These are phyloP conservation scores for Macrochelys suwanniensis DNA, from an alignment of 2,797 vertebrate genomes.

Conservation along the genomic window DNA sequence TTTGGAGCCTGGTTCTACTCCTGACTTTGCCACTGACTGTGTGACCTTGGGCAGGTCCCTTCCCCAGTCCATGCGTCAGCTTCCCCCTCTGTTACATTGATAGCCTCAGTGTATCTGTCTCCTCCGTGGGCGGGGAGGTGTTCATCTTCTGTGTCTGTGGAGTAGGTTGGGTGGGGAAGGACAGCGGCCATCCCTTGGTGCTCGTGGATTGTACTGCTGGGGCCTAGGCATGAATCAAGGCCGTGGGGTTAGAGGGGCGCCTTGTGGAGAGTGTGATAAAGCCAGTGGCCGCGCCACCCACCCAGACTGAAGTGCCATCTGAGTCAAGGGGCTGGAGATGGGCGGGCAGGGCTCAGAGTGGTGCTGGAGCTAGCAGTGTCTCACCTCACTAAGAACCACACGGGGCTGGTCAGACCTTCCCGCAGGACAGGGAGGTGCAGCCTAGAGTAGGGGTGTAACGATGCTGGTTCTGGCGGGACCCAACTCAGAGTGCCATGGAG, in stretches of 20 bases:
- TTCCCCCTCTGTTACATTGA: not conserved
- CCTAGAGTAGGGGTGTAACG: too few relatives aligned
- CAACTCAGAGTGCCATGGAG: too few relatives aligned
- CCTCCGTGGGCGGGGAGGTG: not conserved
- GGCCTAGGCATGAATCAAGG: not conserved
- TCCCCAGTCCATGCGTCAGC: not conserved
- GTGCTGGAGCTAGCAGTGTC: not conserved
- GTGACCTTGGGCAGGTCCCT: not conserved
- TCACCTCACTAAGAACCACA: not conserved
- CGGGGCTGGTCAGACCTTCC: not conserved
- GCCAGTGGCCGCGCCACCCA: too few relatives aligned
- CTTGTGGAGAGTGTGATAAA: not conserved
- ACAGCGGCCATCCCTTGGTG: not conserved
- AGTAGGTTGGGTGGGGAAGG: not conserved
- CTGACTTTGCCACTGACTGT: rapidly evolving
- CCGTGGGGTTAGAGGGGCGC: not conserved
- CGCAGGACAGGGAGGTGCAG: too few relatives aligned
- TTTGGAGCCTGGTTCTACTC: not conserved
- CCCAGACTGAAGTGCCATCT: too few relatives aligned
- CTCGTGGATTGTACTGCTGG: not conserved
- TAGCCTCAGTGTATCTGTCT: not conserved
- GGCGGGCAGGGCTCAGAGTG: not conserved
- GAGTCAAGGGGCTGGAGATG: not conserved
- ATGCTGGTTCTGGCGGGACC: too few relatives aligned
- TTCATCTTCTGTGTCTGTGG: not conserved